These are phyloP conservation scores for Drosophila virilis DNA, from an alignment of 1,140 invertebrate species.

Conservation along the genomic window DNA sequence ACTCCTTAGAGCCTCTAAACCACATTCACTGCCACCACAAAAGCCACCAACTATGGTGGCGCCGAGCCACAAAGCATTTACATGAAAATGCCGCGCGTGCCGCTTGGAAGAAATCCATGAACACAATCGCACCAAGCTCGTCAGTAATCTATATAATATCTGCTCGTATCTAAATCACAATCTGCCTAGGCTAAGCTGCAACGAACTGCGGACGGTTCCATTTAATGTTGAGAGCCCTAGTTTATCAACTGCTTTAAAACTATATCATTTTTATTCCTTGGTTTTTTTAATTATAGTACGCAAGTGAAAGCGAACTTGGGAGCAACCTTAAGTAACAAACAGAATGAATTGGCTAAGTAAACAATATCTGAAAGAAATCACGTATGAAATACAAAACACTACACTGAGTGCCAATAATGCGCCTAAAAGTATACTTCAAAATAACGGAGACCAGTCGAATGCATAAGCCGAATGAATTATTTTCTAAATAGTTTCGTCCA, in stretches of 20 bases:
- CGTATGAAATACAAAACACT: slow-evolving; percentile 31
- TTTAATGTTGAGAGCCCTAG: slow-evolving; percentile 20
- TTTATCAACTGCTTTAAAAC: slow-evolving; percentile 33
- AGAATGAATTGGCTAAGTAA: slow-evolving; percentile 74
- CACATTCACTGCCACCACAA: slow-evolving; percentile 35
- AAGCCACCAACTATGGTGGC: slow-evolving; percentile 2
- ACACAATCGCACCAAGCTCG: slow-evolving; percentile 46
- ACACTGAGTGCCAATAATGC: slow-evolving; percentile 68
- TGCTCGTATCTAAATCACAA: slow-evolving; percentile 29
- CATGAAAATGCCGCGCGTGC: slow-evolving; percentile 68
- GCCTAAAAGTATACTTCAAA: slow-evolving; percentile 30
- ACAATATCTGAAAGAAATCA: slow-evolving; percentile 28
- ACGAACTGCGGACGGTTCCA: slow-evolving; percentile 63
- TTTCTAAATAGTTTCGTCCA: slow-evolving; percentile 5
- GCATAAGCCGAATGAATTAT: neutral
- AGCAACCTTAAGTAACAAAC: slow-evolving; percentile 57
- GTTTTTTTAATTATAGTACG: slow-evolving; percentile 68
- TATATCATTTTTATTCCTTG: slow-evolving; percentile 54
- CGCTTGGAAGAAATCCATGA: slow-evolving; percentile 37
- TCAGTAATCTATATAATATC: slow-evolving; percentile 37
- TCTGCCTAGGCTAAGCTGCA: slow-evolving; percentile 39
- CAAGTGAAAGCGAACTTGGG: slow-evolving; percentile 72
- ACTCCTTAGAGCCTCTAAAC: slow-evolving; percentile 35
- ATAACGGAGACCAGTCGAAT: slow-evolving; percentile 12
- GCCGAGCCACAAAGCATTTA: slow-evolving; percentile 64